A percentile compares a stretch with the other conserved stretches of the same genome.
Conservation (phyloP, 2,113 vertebrate genomes). For the Rafetus swinhoei region DNA sequence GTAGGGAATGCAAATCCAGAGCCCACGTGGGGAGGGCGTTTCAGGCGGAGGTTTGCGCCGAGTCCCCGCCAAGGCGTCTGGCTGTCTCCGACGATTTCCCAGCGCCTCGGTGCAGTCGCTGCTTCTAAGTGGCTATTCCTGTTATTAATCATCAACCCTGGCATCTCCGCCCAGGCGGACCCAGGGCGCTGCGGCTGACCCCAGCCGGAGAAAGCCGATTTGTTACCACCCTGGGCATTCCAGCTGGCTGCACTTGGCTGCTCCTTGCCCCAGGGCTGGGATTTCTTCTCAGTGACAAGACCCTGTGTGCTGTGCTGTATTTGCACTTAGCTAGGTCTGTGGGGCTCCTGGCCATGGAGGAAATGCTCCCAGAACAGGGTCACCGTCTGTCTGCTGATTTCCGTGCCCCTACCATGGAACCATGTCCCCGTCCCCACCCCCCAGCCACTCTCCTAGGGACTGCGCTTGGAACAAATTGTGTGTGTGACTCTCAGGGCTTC, state of each 20-base stretch:
- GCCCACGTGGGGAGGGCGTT: not conserved
- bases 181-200: not conserved
- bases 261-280: not conserved
- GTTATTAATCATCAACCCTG: not conserved
- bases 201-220: not conserved
- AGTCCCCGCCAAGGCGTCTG: not conserved
- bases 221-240: not conserved
- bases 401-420: not conserved
- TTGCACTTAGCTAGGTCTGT: not conserved
- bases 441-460: not conserved
- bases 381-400: not conserved
- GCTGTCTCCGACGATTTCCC: not conserved
- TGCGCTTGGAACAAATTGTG: not conserved
- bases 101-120: not conserved
- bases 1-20: not conserved
- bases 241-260: not conserved
- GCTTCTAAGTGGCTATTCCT: not conserved
- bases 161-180: not conserved
- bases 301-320: not conserved
- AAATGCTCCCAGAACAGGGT: not conserved
- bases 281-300: not conserved
- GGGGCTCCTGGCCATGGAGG: not conserved
- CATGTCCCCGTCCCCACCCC: not conserved
- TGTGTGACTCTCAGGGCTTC: not conserved
- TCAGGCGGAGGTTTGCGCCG: not conserved